Evolutionary conservation across 2,113 vertebrate species (phyloP), one percentile per base, ranked within the genome.

Genomic region (Alaudala cheleensis): DNA sequence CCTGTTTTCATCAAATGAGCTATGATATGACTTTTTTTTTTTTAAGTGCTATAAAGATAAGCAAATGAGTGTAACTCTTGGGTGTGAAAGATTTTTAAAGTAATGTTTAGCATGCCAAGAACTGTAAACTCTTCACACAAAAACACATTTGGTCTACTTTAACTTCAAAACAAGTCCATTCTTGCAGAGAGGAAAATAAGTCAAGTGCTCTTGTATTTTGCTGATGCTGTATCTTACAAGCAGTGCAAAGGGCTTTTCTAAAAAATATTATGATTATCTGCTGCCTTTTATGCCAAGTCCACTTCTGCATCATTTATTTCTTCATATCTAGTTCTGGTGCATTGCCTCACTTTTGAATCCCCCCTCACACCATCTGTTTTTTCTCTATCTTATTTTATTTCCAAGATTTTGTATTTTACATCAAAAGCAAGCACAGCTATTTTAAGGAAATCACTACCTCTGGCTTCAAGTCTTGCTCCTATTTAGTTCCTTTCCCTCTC

Each of bases 331-430:
- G 70, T 73, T 90, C 45, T 91, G 78, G 57, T 91, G 70, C 12
- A 16, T 85, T 18, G 40, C 81, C 34, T 69, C 54, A 58, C 70
- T 93, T 92, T 87, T 76, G 20, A 93, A 85, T 94, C 74, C 22
- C 25, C 87, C 61, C 66, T 97, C 81, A 93, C 21, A 77, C 93
- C 94, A 96, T 92, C 96, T 92, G 87, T 91, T 95, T 92, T 80
- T 88, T 92, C 81, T 91, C 74, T 69, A 29, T 74, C 77, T 94
- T 54, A 58, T 87, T 94, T 87, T 95, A 40, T 91, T 91, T 66
- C 49, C 70, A 95, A 92, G 94, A 95, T 95, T 89, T 96, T 91
- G 50, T 91, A 76, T 92, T 93, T 95, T 85, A 82, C 81, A 80
- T 88, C 54, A 73, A 87, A 96, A 45, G 10, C 78, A 95, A 82